phyloP scores from a whole-genome alignment of 2,113 vertebrate species.

The Chaenocephalus aceratus region DNA sequence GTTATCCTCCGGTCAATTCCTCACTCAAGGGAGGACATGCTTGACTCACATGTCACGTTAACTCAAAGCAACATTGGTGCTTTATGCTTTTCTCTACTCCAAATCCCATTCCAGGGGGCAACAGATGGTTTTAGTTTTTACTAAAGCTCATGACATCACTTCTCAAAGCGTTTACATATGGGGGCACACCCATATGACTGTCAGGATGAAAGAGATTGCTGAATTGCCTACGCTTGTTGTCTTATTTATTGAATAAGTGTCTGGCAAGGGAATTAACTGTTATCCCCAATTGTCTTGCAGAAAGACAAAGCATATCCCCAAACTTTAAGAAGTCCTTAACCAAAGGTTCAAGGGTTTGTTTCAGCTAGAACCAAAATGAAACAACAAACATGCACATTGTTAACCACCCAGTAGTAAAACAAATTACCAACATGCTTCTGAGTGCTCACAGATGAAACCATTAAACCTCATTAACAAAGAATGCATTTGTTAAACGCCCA shows the following conservation, averaged over 20 bases:
- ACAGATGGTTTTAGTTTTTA: conserved; percentile 63
- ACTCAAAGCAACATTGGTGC: conserved; percentile 33
- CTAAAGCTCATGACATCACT: conserved; percentile 52
- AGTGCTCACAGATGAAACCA: conserved; percentile 41
- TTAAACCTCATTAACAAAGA: conserved; percentile 47
- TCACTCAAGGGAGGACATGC: conserved; percentile 3
- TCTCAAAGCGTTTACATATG: conserved; percentile 52
- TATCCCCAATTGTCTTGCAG: not conserved
- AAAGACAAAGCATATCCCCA: not conserved
- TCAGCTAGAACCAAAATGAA: not conserved
- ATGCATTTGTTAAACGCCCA: conserved; percentile 39
- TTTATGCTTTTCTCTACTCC: conserved; percentile 36
- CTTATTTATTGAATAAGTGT: not conserved
- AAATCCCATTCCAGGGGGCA: not conserved
- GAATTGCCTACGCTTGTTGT: conserved; percentile 12
- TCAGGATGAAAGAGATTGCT: conserved; percentile 17
- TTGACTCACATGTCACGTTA: conserved; percentile 23
- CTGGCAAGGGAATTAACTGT: conserved; percentile 11
- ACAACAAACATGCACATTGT: not conserved
- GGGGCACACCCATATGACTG: conserved; percentile 54
- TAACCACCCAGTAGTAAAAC: conserved; percentile 8
- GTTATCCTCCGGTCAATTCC: conserved; percentile 4
- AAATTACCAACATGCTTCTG: conserved; percentile 3
- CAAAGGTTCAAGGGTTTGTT: conserved; percentile 1
- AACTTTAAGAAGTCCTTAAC: not conserved